Conservation (phyloP, 92 coral and sea anemone species). For the Siderastrea siderea region DNA sequence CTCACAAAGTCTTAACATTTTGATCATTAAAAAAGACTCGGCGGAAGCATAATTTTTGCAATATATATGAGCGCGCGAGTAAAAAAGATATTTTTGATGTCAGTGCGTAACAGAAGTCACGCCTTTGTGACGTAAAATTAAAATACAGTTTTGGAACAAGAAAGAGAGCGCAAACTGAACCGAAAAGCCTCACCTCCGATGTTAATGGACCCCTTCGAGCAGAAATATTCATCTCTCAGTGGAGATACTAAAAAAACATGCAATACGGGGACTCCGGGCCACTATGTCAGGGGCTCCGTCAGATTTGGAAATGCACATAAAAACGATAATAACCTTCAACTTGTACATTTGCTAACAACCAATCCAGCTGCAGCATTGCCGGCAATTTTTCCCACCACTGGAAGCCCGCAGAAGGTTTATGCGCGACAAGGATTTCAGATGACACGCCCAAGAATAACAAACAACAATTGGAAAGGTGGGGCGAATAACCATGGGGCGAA, state of each 20-base stretch:
- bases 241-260: neutral
- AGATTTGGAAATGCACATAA: neutral
- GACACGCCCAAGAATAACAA: constrained; percentile 20
- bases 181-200: neutral
- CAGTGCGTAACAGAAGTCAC: neutral
- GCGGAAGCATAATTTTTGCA: too few species aligned
- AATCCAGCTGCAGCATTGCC: constrained; percentile 92
- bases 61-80: constrained; percentile 3
- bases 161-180: neutral
- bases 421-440: constrained; percentile 5
- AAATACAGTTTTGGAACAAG: neutral
- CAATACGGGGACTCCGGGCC: neutral
- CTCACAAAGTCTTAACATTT: too few species aligned
- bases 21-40: too few species aligned
- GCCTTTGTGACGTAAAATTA: constrained; percentile 36
- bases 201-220: constrained; percentile 7
- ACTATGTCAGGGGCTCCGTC: neutral
- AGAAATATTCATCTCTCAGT: neutral
- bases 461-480: constrained; percentile 7
- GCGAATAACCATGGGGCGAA: neutral
- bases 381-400: constrained; percentile 70
- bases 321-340: constrained; percentile 71
- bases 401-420: constrained; percentile 14
- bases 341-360: constrained; percentile 86
- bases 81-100: neutral